Base-by-base conservation (phyloP, 2,888 invertebrate species). In the Rosalia funebris region DNA sequence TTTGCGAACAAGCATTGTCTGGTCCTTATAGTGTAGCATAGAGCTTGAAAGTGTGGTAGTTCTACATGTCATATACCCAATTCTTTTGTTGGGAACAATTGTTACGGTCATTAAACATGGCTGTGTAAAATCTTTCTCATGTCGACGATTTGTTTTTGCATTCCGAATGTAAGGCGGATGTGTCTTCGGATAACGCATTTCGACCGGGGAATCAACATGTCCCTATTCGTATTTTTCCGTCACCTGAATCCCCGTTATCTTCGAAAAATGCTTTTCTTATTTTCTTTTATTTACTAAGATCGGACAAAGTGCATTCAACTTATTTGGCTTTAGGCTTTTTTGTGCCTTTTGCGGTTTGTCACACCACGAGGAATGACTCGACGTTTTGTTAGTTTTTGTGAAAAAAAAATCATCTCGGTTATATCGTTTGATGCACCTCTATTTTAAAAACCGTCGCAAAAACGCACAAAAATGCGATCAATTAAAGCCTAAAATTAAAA, bases 111-210 rank as follows among this genome's bases (percentile, higher is more conserved):
- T 50, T 50, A 25, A 12, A 9, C 12, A 12, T 11, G 39, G 1
- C 16, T 31, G 14, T 39, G 37, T 41, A 31, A 41, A 31, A 39
- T 39, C 20, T 39, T 50, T 50, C 50, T 39, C 50, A 50, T 50
- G 39, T 39, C 50, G 34, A 37, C 12, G 2, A 19, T 36, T n/a
- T n/a, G n/a, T n/a, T 37, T 19, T 36, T 34, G 25, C 25, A 7
- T 7, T 25, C 25, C 25, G 7, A 5, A 25, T 25, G 25, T 20
- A 48, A 31, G 19, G 14, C 48, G 48, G 48, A 48, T 48, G 48
- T 19, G 19, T 19, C 17, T 48, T 19, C 36, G 19, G 36, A 48
- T 48, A 48, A 12, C 4, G 14, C 0, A 15, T 16, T 32, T 41
- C 10, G n/a, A 41, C 41, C 10, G 7, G 25, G 5, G 41, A 9